Conservation (phyloP, 2,797 vertebrate genomes). For the Atherinosoma microstoma region DNA sequence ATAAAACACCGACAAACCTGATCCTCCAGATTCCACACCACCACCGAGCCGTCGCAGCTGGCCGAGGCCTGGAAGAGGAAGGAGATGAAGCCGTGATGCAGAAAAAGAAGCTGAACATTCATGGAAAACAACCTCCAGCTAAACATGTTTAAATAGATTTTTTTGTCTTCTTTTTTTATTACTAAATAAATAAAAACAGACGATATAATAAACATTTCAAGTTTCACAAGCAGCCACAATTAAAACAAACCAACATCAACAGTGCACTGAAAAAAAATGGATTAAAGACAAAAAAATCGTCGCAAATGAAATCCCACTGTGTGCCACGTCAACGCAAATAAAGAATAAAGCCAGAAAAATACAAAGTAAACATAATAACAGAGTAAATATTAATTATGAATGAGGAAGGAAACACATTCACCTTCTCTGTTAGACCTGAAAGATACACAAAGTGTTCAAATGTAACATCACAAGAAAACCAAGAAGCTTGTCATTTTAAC, state of each 20-base stretch:
- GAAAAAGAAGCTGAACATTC: too few species aligned
- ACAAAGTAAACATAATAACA: neutral
- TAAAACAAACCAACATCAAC: neutral
- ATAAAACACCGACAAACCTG: conserved; percentile 82
- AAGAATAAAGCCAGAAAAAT: neutral
- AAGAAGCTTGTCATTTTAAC: neutral
- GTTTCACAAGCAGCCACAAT: neutral
- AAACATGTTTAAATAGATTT: too few species aligned
- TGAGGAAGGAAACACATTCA: neutral
- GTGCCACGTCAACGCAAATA: neutral
- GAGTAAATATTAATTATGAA: neutral
- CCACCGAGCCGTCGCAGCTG: conserved; percentile 95
- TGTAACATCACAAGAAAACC: neutral
- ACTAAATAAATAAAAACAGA: too few species aligned
- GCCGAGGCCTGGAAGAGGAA: conserved; percentile 86
- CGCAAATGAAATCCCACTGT: too few species aligned
- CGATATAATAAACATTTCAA: too few species aligned
- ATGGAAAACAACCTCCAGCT: too few species aligned
- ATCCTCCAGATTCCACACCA: conserved; percentile 91
- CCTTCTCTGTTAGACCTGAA: conserved; percentile 2
- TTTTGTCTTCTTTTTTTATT: too few species aligned
- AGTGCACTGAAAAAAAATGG: neutral
- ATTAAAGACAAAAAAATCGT: too few species aligned
- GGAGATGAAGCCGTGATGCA: neutral
- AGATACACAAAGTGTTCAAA: neutral